A percentile compares a stretch with the other conserved stretches of the same genome.
phyloP scores from a whole-genome alignment of 2,888 invertebrate species.

The Platerodrilus igneus region DNA sequence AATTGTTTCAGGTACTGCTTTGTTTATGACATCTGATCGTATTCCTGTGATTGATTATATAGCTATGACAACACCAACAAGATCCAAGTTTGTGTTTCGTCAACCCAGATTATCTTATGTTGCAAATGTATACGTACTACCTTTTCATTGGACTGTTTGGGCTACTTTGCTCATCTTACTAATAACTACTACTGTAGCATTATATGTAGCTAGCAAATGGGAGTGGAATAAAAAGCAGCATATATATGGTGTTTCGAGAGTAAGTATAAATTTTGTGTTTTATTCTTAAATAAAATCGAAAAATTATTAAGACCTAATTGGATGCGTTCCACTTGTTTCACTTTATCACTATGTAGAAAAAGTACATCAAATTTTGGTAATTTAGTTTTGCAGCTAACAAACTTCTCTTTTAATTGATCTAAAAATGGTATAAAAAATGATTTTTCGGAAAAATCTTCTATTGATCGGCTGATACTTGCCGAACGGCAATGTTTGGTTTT shows the following conservation, averaged over 20 bases:
- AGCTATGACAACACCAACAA: constrained; percentile 62
- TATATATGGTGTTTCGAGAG: background rate
- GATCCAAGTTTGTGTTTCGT: constrained; percentile 66
- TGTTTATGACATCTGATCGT: constrained; percentile 61
- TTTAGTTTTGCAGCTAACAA: too few species aligned
- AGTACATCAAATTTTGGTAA: too few species aligned
- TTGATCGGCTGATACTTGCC: too few species aligned
- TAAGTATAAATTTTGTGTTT: too few species aligned
- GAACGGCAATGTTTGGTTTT: too few species aligned
- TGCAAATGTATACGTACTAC: constrained; percentile 65
- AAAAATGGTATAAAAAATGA: too few species aligned
- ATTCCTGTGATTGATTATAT: constrained; percentile 61
- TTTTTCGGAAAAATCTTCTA: too few species aligned
- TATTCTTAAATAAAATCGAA: too few species aligned
- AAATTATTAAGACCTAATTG: too few species aligned
- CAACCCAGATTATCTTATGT: constrained; percentile 67
- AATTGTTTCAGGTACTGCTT: constrained; percentile 56
- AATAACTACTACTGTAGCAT: constrained; percentile 46
- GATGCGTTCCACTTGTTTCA: too few species aligned
- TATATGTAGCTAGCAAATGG: constrained; percentile 47
- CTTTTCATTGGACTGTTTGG: constrained; percentile 66
- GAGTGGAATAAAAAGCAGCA: constrained; percentile 37
- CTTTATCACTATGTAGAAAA: too few species aligned
- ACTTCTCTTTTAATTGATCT: too few species aligned
- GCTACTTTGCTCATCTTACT: constrained; percentile 51